Evolutionary conservation across 2,113 vertebrate genomes (phyloP), one percentile per base, ranked within the genome.

Genomic region (Jaculus jaculus): DNA sequence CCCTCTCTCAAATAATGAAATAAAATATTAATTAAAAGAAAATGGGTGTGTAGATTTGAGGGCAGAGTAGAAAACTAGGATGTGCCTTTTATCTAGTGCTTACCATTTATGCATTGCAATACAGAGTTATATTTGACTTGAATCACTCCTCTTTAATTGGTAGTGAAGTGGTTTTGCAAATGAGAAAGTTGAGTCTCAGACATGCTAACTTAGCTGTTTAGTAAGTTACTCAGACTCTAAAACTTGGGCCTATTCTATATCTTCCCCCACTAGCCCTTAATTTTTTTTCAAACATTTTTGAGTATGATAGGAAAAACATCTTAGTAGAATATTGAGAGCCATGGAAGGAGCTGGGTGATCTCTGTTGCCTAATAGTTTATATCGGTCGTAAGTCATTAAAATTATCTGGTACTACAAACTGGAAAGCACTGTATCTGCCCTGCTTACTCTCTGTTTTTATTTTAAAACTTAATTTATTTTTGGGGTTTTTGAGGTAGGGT

Each of bases 91-190:
- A 91, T 42, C 84, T n/a, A 93, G 20, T 75, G 11, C 42, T 12
- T 68, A 66, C 39, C 15, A 15, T 85, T 68, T 7, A 26, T 86
- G 12, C 61, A 90, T 79, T 37, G 7, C 66, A 74, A 10, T 88
- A 58, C 15, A 86, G n/a, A 90, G 86, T 92, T 92, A 34, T 30
- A 88, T 94, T 90, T 95, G 93, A 91, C 68, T 78, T 42, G 69
- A n/a, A 80, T 1, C 3, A 47, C 34, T 85, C 13, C n/a, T 58
- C 4, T 72, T 37, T 28, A 71, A 89, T 2, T 90, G 16, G 47
- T 71, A 30, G 51, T 75, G n/a, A 68, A 87, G 30, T 42, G 89
- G 21, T 96, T 87, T 93, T 69, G 65, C 32, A 69, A 71, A 92
- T 10, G 37, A 93, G 72, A 60, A 84, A 87, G 28, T 23, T 34